These are phyloP conservation scores for Chaetops frenatus DNA, from an alignment of 2,113 vertebrate species.

Conservation along the genomic window DNA sequence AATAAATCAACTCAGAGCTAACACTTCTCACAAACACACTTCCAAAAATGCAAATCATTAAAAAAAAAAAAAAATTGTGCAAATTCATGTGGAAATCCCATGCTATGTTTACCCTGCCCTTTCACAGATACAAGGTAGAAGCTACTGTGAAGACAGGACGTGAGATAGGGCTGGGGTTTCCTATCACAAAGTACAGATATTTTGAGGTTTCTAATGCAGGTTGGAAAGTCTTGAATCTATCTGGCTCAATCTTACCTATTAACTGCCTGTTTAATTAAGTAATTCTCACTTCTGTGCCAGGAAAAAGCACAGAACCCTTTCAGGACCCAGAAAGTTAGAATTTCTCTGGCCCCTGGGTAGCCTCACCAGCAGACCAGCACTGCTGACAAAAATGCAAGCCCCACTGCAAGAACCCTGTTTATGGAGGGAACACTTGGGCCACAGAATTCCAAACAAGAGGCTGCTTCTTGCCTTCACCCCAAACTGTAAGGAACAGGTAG, in stretches of 20 bases:
- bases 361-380: neutral
- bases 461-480: neutral
- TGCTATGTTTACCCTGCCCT: neutral
- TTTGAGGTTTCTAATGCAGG: neutral
- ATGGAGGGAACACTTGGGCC: accelerated
- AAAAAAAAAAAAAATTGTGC: neutral
- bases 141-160: neutral
- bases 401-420: neutral
- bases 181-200: neutral
- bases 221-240: neutral
- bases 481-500: neutral
- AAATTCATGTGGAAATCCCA: neutral
- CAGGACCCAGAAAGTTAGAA: neutral
- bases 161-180: neutral
- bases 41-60: neutral
- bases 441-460: neutral
- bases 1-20: neutral
- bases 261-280: neutral
- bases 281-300: neutral
- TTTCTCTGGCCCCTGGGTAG: neutral
- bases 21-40: neutral
- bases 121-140: neutral
- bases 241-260: neutral
- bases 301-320: no score
- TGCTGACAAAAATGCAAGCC: neutral